Evolutionary conservation across 1,140 invertebrate genomes (phyloP).

Genomic region (Caerostris darwini): DNA sequence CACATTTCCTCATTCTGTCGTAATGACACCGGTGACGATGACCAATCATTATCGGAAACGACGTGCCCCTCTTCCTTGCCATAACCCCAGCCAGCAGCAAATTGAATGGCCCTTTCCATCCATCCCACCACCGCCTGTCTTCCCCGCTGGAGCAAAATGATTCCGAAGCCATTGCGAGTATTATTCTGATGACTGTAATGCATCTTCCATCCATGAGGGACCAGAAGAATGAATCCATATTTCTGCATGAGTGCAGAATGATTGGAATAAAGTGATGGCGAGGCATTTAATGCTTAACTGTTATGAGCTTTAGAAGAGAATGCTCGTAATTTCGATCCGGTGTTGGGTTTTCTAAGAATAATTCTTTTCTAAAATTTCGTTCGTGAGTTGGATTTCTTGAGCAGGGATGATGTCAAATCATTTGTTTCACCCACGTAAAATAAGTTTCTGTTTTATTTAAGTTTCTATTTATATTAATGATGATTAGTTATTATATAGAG

Average conservation of each 20-base stretch:
- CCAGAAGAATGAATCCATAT: not conserved
- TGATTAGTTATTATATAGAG: too few species aligned
- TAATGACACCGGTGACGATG: constrained; percentile 68
- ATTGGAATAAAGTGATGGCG: not conserved
- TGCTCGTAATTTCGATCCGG: too few species aligned
- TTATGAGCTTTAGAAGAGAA: not conserved
- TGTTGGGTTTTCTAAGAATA: too few species aligned
- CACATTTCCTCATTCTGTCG: constrained; percentile 64
- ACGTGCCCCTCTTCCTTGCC: constrained; percentile 7
- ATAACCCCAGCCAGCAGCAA: constrained; percentile 19
- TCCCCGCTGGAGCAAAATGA: not conserved
- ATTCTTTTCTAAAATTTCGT: too few species aligned
- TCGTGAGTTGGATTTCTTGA: too few species aligned
- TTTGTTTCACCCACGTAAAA: too few species aligned
- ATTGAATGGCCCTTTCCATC: constrained; percentile 47
- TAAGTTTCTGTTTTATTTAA: too few species aligned
- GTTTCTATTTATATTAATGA: too few species aligned
- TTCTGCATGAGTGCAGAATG: not conserved
- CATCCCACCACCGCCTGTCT: not conserved
- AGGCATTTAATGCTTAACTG: not conserved
- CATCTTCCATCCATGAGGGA: not conserved
- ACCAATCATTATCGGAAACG: constrained; percentile 69
- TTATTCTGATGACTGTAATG: constrained; percentile 6
- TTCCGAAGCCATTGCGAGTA: not conserved
- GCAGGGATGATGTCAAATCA: too few species aligned